Percentiles rank a stretch among this genome's conserved stretches.
Evolutionary conservation across 2,113 vertebrate species (phyloP).

Genomic region (Dipodomys merriami): DNA sequence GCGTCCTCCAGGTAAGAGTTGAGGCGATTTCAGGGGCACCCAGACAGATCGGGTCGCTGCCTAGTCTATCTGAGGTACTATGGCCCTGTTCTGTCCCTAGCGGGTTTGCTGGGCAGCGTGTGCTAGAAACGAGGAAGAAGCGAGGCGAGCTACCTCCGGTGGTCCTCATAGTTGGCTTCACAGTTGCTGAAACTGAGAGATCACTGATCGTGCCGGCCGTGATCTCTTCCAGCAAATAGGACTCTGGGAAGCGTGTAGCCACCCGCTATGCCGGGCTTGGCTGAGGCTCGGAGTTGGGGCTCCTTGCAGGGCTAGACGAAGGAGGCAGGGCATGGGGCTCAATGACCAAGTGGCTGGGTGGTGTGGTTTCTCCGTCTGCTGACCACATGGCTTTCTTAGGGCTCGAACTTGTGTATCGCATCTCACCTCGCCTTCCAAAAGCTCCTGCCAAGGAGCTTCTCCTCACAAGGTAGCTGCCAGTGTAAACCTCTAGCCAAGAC

Average conservation of each 20-base stretch:
- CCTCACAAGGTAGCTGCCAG: not conserved
- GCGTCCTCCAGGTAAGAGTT: conserved; percentile 68
- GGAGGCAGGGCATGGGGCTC: not conserved
- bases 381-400: conserved; percentile 26
- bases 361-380: not conserved
- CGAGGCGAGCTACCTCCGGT: not conserved
- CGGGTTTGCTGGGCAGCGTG: not conserved
- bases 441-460: conserved; percentile 34
- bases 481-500: conserved; percentile 22
- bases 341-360: not conserved
- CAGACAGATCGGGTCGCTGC: not conserved
- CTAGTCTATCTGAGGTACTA: not conserved
- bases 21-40: not conserved
- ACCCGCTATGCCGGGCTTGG: not conserved
- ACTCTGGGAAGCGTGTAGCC: not conserved
- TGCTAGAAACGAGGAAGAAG: not conserved
- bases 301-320: not conserved
- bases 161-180: not conserved
- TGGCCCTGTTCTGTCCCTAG: not conserved
- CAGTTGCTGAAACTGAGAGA: not conserved
- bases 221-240: not conserved
- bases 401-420: too few relatives aligned
- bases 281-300: not conserved
- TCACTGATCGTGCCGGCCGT: not conserved
- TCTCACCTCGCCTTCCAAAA: too few relatives aligned